Evolutionary conservation across 1,140 invertebrate species (phyloP).

Genomic region (Diploscapter pachys): DNA sequence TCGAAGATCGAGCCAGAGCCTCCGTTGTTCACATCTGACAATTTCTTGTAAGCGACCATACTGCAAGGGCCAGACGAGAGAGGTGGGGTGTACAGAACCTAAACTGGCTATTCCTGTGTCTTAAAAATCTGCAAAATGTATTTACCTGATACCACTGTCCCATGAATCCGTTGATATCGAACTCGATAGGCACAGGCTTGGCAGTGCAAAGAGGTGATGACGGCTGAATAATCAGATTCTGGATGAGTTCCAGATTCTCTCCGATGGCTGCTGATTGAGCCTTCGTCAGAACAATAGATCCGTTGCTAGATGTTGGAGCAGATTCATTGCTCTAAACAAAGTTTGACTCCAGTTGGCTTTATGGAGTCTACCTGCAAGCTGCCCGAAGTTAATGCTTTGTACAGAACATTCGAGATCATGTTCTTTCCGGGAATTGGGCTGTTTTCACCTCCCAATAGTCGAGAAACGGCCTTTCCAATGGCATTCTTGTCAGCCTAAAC

Average conservation of each 20-base stretch:
- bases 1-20: slow-evolving; percentile 56
- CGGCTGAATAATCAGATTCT: slow-evolving; percentile 57
- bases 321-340: slow-evolving; percentile 28
- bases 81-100: slow-evolving; percentile 54
- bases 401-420: slow-evolving; percentile 54
- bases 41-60: slow-evolving; percentile 55
- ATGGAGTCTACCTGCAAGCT: slow-evolving; percentile 42
- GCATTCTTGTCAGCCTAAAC: slow-evolving; percentile 16
- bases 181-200: slow-evolving; percentile 53
- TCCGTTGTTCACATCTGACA: slow-evolving; percentile 53
- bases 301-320: slow-evolving; percentile 3
- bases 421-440: slow-evolving; percentile 53
- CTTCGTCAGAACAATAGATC: slow-evolving; percentile 47
- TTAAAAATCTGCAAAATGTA: not conserved
- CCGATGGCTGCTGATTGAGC: slow-evolving; percentile 57
- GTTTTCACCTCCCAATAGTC: slow-evolving; percentile 51
- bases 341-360: not conserved
- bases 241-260: slow-evolving; percentile 58
- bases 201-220: slow-evolving; percentile 54
- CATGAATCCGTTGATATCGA: slow-evolving; percentile 57
- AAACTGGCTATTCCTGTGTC: not conserved
- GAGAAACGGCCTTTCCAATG: slow-evolving; percentile 49
- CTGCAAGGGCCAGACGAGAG: slow-evolving; percentile 55
- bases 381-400: slow-evolving; percentile 56
- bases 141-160: slow-evolving; percentile 55